Percentiles rank a stretch among this genome's conserved stretches.
phyloP scores from a whole-genome alignment of 2,888 invertebrate species.

The Rhyacophila evoluta region DNA sequence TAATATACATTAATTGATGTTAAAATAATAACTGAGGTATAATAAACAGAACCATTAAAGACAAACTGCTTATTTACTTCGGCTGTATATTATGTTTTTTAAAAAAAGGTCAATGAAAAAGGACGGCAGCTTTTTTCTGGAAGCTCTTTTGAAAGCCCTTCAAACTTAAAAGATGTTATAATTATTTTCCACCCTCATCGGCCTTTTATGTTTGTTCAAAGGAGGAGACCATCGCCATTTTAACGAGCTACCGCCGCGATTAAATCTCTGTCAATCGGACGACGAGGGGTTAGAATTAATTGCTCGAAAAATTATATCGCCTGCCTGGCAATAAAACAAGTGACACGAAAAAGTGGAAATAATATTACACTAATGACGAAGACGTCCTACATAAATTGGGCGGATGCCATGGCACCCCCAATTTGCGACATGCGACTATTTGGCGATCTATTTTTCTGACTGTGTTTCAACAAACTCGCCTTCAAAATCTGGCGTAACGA shows the following conservation, averaged over 20 bases:
- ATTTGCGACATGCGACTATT: too few relatives aligned
- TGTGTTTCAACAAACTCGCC: too few relatives aligned
- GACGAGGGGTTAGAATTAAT: slow-evolving; percentile 48
- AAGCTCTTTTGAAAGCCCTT: background rate
- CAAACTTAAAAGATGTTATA: background rate
- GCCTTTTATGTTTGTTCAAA: slow-evolving; percentile 35
- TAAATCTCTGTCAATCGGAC: slow-evolving; percentile 32
- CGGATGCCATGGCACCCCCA: background rate
- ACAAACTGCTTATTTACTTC: too few relatives aligned
- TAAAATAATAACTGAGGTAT: too few relatives aligned
- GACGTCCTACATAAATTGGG: background rate
- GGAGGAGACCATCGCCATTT: slow-evolving; percentile 28
- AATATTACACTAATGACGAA: background rate
- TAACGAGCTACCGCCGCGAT: slow-evolving; percentile 37
- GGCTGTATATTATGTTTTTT: too few relatives aligned
- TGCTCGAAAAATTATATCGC: slow-evolving; percentile 47
- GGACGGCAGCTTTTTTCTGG: background rate
- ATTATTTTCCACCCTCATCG: background rate
- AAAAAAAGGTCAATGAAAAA: background rate
- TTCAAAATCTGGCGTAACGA: too few relatives aligned
- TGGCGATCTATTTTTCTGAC: too few relatives aligned
- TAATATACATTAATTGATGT: too few relatives aligned
- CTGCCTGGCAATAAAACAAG: background rate
- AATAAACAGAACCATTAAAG: too few relatives aligned
- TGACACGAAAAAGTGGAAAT: background rate